Conservation (phyloP, 2,797 vertebrate species). For the Emys orbicularis region DNA sequence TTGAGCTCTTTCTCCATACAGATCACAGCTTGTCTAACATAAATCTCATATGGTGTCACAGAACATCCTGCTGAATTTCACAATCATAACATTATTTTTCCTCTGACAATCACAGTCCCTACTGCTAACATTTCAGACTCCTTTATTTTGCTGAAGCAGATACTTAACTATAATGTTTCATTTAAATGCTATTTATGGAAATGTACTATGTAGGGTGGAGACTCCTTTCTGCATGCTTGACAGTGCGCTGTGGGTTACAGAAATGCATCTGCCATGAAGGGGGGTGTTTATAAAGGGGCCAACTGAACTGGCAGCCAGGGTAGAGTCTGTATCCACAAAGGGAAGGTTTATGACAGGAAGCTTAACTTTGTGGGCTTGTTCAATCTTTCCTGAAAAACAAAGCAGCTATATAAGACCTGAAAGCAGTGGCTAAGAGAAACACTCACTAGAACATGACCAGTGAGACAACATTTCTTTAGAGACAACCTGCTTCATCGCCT, state of each 20-base stretch:
- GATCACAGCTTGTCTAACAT: slow-evolving; percentile 36
- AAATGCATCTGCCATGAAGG: not conserved
- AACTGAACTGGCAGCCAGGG: not conserved
- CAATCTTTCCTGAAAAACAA: not conserved
- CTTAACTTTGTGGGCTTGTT: not conserved
- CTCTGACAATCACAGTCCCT: not conserved
- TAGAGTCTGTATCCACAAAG: not conserved
- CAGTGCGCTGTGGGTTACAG: not conserved
- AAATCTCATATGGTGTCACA: not conserved
- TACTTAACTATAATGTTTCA: not conserved
- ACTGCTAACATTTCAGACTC: not conserved
- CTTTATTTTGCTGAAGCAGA: slow-evolving; percentile 40
- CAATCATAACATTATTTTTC: not conserved
- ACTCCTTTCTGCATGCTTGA: not conserved
- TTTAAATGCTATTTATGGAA: slow-evolving; percentile 28
- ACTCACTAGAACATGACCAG: not conserved
- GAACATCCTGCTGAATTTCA: not conserved
- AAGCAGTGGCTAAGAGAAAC: not conserved
- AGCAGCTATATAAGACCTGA: not conserved
- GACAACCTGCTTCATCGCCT: slow-evolving; percentile 32
- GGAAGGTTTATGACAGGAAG: not conserved
- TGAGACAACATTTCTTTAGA: not conserved
- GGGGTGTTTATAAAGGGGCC: not conserved
- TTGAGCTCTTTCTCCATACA: not conserved
- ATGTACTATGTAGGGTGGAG: not conserved